Percentiles rank a stretch among this genome's conserved stretches.
phyloP scores from a whole-genome alignment of 1,140 invertebrate genomes.

The Calycopis cecrops region DNA sequence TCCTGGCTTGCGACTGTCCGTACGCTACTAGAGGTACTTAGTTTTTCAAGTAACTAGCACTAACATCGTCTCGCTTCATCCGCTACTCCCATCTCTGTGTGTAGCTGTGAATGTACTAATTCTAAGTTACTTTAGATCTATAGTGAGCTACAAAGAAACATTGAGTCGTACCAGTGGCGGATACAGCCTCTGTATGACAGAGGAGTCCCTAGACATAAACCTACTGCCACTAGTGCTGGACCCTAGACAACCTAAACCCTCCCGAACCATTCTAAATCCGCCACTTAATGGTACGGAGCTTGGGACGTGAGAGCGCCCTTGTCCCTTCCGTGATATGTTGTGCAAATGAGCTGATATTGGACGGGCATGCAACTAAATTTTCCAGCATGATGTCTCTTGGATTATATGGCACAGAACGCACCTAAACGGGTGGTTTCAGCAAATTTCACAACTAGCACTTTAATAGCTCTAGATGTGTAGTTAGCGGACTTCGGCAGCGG shows the following conservation, averaged over 20 bases:
- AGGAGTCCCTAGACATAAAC: no score
- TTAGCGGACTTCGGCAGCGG: not conserved
- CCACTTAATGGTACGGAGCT: not conserved
- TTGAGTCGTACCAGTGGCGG: no score
- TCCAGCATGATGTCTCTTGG: slow-evolving; percentile 41
- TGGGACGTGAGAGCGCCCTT: not conserved
- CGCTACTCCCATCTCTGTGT: slow-evolving; percentile 31
- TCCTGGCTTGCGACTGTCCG: not conserved
- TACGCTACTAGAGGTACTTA: not conserved
- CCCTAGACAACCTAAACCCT: no score
- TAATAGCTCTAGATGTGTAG: slow-evolving; percentile 40
- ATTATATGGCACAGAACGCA: slow-evolving; percentile 36
- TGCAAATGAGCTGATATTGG: slow-evolving; percentile 68
- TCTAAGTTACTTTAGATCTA: not conserved
- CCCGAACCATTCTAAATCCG: no score
- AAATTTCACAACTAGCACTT: slow-evolving; percentile 63
- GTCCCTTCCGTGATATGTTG: slow-evolving; percentile 33
- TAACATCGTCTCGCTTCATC: slow-evolving; percentile 32
- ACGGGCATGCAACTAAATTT: slow-evolving; percentile 54
- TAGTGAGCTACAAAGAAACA: no score
- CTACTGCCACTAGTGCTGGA: no score
- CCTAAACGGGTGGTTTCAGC: slow-evolving; percentile 53
- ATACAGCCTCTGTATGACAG: no score
- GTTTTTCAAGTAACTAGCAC: not conserved
- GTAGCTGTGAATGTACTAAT: slow-evolving; percentile 32